These are phyloP conservation scores for Pammene fasciana DNA, from an alignment of 2,888 invertebrate species.

Conservation along the genomic window DNA sequence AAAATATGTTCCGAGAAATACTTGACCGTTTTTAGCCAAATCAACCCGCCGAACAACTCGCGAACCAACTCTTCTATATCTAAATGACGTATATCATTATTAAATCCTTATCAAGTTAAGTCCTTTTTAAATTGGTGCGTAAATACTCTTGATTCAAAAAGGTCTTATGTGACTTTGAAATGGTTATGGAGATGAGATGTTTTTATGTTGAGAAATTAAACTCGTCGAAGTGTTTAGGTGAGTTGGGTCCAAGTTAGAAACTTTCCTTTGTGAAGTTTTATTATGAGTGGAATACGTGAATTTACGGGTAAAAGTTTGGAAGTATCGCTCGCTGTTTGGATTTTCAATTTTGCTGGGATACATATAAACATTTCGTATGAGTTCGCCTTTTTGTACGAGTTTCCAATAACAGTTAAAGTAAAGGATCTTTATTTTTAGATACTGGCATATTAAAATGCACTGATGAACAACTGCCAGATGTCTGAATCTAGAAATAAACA, in stretches of 20 bases:
- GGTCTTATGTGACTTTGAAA: not conserved
- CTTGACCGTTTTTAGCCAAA: conserved; percentile 42
- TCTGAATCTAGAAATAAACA: no score
- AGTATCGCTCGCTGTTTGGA: conserved; percentile 8
- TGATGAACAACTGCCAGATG: no score
- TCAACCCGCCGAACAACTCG: conserved; percentile 29
- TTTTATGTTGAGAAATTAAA: not conserved
- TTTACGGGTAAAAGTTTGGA: conserved; percentile 25
- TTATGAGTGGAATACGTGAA: conserved; percentile 26
- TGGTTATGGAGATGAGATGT: not conserved
- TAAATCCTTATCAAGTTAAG: not conserved
- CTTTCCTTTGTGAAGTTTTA: conserved; percentile 30
- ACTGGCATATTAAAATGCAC: no score
- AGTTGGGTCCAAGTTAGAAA: conserved; percentile 35
- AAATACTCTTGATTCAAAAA: not conserved
- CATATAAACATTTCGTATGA: not conserved
- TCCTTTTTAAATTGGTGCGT: not conserved
- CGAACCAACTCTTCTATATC: not conserved
- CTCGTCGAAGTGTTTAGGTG: conserved; percentile 25
- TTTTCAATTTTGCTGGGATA: conserved; percentile 21
- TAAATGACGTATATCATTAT: not conserved
- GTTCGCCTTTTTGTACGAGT: not conserved
- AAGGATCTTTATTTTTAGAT: no score
- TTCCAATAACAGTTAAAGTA: no score
- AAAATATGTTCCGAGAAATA: conserved; percentile 32